Evolutionary conservation across 2,797 vertebrate genomes (phyloP), one percentile per base, ranked within the genome.

Genomic region (Ibycter americanus): DNA sequence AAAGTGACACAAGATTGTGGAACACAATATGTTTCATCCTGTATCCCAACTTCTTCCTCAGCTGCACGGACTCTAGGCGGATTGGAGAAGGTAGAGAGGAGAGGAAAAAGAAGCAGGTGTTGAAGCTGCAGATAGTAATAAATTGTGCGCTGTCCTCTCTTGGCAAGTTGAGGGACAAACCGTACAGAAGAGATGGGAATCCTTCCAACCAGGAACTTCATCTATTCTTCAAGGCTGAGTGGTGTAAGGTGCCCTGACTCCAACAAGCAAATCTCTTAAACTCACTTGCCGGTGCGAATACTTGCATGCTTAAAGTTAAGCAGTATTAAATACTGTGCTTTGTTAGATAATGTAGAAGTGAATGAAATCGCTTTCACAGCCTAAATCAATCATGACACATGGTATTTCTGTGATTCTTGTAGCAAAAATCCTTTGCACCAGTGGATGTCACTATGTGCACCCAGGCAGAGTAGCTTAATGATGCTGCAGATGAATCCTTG

Each of bases 401-500:
- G 31, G 10, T 51, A 78, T 66, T 81, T 77, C 76, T 80, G 34
- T 68, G 47, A 78, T 87, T 90, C 46, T 29, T 66, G 32, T 20
- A 79, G 70, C 73, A 90, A 85, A 95, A 96, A 40, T 47, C 4
- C 9, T 91, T 12, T 87, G 38, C 86, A 54, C 94, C 95, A 89
- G 88, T 77, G 87, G 90, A 93, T 97, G 96, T 94, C 96, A 96
- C 94, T 96, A 49, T 85, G 71, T 86, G 70, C 90, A 86, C 13
- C 54, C 47, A 74, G 76, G 74, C 87, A 82, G 67, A 91, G 36
- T 12, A 70, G 71, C 73, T 89, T 83, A 90, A 90, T 44, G 85
- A 80, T 71, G 59, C 51, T 89, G 71, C 44, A 81, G 67, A 91
- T 90, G 47, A 81, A 84, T 71, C 15, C 46, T 91, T 93, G 58